Evolutionary conservation across 2,888 invertebrate species (phyloP).

Genomic region (Anodontia alba): DNA sequence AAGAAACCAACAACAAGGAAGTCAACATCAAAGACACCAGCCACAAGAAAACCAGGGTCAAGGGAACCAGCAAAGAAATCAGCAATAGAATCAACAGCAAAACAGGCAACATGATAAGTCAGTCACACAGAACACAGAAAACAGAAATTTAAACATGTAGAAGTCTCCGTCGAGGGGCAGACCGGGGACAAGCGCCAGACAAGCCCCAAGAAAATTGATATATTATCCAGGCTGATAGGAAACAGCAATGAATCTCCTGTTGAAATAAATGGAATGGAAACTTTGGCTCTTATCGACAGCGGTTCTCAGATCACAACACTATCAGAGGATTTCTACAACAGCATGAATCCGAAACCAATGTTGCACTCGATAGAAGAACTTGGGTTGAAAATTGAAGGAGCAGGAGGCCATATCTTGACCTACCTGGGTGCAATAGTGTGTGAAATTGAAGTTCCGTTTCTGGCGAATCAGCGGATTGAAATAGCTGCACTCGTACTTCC

Average conservation of each 20-base stretch:
- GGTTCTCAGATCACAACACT: background rate
- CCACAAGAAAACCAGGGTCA: background rate
- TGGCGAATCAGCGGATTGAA: background rate
- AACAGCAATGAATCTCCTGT: background rate
- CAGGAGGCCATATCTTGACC: background rate
- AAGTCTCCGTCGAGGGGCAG: conserved; percentile 10
- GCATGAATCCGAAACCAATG: background rate
- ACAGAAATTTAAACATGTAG: conserved; percentile 4
- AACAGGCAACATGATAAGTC: background rate
- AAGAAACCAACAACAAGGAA: background rate
- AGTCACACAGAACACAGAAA: background rate
- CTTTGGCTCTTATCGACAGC: no score
- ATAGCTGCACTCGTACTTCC: conserved; percentile 3
- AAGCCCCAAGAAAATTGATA: background rate
- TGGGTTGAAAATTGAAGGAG: conserved; percentile 8
- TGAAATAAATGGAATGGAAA: background rate
- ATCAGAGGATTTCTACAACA: conserved; percentile 4
- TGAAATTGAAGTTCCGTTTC: background rate
- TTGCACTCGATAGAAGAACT: background rate
- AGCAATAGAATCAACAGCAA: background rate
- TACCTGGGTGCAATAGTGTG: background rate
- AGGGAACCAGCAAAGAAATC: no score
- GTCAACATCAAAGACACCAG: background rate
- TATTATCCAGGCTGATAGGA: background rate
- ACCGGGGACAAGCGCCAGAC: no score